These are phyloP conservation scores for Drosophila stalkeri DNA, from an alignment of 2,888 invertebrate genomes.

Conservation along the genomic window DNA sequence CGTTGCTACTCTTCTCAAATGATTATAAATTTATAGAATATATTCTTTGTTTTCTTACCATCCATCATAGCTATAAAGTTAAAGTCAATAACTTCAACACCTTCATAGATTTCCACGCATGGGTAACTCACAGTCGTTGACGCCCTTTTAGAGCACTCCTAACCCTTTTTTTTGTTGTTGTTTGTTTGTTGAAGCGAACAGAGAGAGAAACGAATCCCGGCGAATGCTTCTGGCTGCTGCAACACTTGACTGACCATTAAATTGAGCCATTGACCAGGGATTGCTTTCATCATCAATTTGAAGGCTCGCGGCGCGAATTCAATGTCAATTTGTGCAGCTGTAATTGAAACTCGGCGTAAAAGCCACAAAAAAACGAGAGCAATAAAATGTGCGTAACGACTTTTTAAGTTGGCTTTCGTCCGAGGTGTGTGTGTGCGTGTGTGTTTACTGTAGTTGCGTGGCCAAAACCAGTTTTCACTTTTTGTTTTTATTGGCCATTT, in stretches of 20 bases:
- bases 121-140: not conserved
- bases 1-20: no score
- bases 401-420: slow-evolving; percentile 24
- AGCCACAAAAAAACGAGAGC: slow-evolving; percentile 20
- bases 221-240: slow-evolving; percentile 19
- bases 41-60: not conserved
- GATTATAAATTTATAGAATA: not conserved
- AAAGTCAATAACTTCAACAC: not conserved
- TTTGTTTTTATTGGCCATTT: slow-evolving; percentile 69
- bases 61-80: not conserved
- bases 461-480: slow-evolving; percentile 78
- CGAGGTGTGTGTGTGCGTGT: not conserved
- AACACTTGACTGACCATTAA: slow-evolving; percentile 45
- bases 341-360: slow-evolving; percentile 50
- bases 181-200: not conserved
- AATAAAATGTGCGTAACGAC: slow-evolving; percentile 63
- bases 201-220: slow-evolving; percentile 15
- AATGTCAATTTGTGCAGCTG: slow-evolving; percentile 65
- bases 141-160: not conserved
- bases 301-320: slow-evolving; percentile 43
- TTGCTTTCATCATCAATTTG: slow-evolving; percentile 28
- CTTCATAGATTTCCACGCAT: not conserved
- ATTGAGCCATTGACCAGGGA: slow-evolving; percentile 33
- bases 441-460: slow-evolving; percentile 10
- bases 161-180: not conserved